Conservation (phyloP, 2,797 vertebrate genomes). For the Gymnothorax reevesii region DNA sequence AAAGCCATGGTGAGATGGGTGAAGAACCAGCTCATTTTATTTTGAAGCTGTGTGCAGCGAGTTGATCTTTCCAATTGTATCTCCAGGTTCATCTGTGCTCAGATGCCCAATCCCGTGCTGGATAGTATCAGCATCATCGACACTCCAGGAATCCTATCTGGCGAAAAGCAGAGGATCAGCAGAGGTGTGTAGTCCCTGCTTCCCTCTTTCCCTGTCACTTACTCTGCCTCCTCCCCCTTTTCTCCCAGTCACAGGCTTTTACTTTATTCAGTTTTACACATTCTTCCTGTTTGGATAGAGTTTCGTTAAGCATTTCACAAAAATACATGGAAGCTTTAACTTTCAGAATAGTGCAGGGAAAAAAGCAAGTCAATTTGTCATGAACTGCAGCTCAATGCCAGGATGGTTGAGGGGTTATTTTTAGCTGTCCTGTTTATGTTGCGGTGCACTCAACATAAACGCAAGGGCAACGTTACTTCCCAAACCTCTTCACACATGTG, state of each 20-base stretch:
- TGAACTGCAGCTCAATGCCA: constrained; percentile 8
- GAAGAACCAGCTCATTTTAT: neutral
- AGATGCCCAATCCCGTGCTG: constrained; percentile 76
- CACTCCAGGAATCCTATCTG: constrained; percentile 72
- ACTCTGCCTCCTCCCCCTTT: neutral
- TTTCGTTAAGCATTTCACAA: neutral
- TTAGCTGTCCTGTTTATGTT: constrained; percentile 40
- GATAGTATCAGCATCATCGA: constrained; percentile 82
- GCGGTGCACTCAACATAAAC: neutral
- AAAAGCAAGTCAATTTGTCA: neutral
- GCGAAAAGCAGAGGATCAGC: constrained; percentile 61
- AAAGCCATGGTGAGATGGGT: neutral
- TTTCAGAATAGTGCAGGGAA: neutral
- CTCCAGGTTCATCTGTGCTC: constrained; percentile 68
- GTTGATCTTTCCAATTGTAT: neutral
- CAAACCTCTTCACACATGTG: neutral
- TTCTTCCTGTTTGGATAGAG: neutral
- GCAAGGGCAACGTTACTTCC: constrained; percentile 13
- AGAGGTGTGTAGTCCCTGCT: constrained; percentile 43
- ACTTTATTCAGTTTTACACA: neutral
- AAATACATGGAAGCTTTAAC: neutral
- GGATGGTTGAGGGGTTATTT: constrained; percentile 23
- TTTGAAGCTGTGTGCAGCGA: neutral
- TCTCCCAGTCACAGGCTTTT: neutral
- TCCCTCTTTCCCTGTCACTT: neutral